Evolutionary conservation across 2,888 invertebrate species (phyloP), one percentile per base, ranked within the genome.

Genomic region (Xanthia togata): DNA sequence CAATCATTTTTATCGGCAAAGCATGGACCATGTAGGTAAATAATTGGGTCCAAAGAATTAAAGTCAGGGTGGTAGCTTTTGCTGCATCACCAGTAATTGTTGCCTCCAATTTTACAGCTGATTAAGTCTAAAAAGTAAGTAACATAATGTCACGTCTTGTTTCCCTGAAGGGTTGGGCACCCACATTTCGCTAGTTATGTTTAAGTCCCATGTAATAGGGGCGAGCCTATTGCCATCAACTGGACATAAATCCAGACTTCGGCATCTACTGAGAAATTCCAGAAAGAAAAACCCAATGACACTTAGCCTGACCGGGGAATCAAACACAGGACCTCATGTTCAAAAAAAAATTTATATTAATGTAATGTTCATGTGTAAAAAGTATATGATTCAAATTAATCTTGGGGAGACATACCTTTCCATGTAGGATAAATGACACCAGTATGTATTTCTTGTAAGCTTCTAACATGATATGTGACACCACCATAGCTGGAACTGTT

Each of bases 381-480:
- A n/a, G n/a, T 6, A 31, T n/a, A 50, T 17, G 3, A 50, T 59
- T 59, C 9, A 70, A 70, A 53, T 57, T 12, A 35, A 64, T 57
- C 35, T n/a, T 63, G 35, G n/a, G 6, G 23, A 83, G 41, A 68
- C 78, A 77, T 84, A 99, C 98, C 97, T 99, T 99, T 91, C 99
- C 99, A 95, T 99, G 98, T 80, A 99, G 96, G 91, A 99, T 98
- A 76, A 99, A 97, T 59, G 99, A 99, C 57, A 99, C 98, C 85
- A 99, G 97, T 90, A 99, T 98, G 92, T 98, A 99, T 94, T 99
- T 99, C 95, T 99, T 99, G 94, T 99, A 99, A 23, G 99, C 98
- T 96, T 99, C 99, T 80, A 99, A 96, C 99, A 99, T 99, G 81
- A 99, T 99, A 93, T 99, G 99, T 80, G 99, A 99, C 79, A 99